Evolutionary conservation across 2,888 invertebrate species (phyloP).

Genomic region (Euphydryas editha): DNA sequence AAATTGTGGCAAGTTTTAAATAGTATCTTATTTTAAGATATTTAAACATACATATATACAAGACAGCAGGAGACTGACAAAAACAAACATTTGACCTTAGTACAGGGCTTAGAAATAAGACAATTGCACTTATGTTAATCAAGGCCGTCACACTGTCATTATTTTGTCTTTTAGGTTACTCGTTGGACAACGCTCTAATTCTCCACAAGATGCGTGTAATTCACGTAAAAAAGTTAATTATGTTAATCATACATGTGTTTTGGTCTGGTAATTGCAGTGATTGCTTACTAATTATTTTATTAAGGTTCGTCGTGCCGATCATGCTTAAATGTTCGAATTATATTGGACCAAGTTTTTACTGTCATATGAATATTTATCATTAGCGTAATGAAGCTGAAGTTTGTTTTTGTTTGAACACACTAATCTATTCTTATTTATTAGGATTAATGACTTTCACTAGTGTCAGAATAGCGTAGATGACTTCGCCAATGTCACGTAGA

Average conservation of each 20-base stretch:
- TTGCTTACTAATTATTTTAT: conserved; percentile 7
- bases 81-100: conserved; percentile 18
- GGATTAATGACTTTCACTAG: too few species aligned
- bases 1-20: background rate
- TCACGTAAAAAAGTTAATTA: conserved; percentile 20
- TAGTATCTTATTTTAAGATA: background rate
- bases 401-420: too few species aligned
- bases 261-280: conserved; percentile 20
- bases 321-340: background rate
- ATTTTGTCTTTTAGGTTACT: conserved; percentile 39
- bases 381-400: background rate
- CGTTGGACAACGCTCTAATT: conserved; percentile 34
- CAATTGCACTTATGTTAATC: conserved; percentile 29
- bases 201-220: conserved; percentile 28
- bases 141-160: conserved; percentile 37
- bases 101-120: conserved; percentile 9
- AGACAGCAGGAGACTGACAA: conserved; percentile 14
- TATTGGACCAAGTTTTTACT: background rate
- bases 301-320: conserved; percentile 2
- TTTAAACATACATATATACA: conserved; percentile 2
- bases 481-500: too few species aligned
- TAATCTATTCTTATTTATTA: too few species aligned
- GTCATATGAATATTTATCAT: background rate
- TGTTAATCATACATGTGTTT: conserved; percentile 18
- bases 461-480: too few species aligned